phyloP scores from a whole-genome alignment of 2,888 invertebrate genomes.

The Auanema sp. region DNA sequence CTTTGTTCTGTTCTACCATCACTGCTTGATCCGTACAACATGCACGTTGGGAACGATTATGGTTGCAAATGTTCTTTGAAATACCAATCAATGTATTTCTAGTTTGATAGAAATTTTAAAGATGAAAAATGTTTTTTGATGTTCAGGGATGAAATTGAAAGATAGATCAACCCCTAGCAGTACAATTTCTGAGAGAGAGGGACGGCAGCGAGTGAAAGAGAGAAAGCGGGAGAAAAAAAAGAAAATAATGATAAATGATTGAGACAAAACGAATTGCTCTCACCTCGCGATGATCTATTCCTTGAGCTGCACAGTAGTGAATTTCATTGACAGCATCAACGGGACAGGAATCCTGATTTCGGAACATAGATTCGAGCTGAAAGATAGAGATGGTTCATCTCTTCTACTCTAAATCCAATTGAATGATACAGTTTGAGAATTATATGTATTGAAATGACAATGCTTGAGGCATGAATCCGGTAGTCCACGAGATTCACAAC shows the following conservation, averaged over 20 bases:
- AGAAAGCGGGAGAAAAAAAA: too few species aligned
- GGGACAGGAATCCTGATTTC: constrained; percentile 46
- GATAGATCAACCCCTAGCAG: too few species aligned
- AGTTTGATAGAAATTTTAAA: too few species aligned
- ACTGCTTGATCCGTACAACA: not conserved
- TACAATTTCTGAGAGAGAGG: too few species aligned
- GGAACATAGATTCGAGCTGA: constrained; percentile 54
- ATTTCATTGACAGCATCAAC: constrained; percentile 54
- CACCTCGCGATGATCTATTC: constrained; percentile 38
- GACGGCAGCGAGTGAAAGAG: too few species aligned
- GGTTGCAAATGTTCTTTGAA: too few species aligned
- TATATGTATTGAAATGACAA: constrained; percentile 41
- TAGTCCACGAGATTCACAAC: constrained; percentile 37
- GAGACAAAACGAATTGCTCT: not conserved
- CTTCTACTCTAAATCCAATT: constrained; percentile 12
- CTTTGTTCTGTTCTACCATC: too few species aligned
- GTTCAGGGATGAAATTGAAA: too few species aligned
- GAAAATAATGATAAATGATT: too few species aligned
- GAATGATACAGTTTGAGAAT: constrained; percentile 21
- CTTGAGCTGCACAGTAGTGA: constrained; percentile 54
- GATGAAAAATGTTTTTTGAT: too few species aligned
- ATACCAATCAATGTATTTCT: too few species aligned
- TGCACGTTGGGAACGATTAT: not conserved
- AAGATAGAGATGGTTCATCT: constrained; percentile 7
- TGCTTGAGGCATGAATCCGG: constrained; percentile 34